Evolutionary conservation across 2,888 invertebrate genomes (phyloP), one percentile per base, ranked within the genome.

Genomic region (Hanleya hanleyi): DNA sequence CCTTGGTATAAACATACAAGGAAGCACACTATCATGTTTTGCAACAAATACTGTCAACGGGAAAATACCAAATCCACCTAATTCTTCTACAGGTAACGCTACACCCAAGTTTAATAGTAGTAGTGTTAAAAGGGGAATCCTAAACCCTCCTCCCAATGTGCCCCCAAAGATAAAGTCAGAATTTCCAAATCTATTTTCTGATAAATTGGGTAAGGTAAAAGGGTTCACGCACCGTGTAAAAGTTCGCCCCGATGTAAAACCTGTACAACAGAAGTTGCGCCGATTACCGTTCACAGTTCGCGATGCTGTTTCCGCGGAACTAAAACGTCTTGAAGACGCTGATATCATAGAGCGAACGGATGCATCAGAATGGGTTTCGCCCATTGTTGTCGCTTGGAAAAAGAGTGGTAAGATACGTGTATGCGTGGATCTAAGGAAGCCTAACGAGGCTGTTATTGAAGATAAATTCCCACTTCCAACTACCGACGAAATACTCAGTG

Each of bases 401-500:
- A 70, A 33, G 67, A 71, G n/a, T 49, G 67, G 71, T 3, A 18
- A 41, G 9, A 32, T 74, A 1, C 15, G 74, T 6, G 35, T 76
- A 6, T 77, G 76, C 50, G 74, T 75, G 0, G 76, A 77, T 50
- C 49, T 77, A 7, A 51, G 73, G 12, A 12, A 22, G 41, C 67
- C 36, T 12, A 75, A 75, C 50, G 29, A 75, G 35, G 47, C 36
- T 3, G 67, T 74, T 12, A 26, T 37, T 18, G 26, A 41, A 33
- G 73, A 67, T 15, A 57, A 41, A 18, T 64, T 74, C 47, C 70
- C 70, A 26, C 49, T 47, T 1, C 73, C 76, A 5, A 47, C 18
- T 9, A 73, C 74, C 18, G 73, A 78, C 4, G 76, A 81, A 37
- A 72, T 70, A 5, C 73, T 79, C 9, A 72, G 65, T 32, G 36